These are phyloP conservation scores for Neoaliturus tenellus DNA, from an alignment of 2,888 invertebrate genomes.

Conservation along the genomic window DNA sequence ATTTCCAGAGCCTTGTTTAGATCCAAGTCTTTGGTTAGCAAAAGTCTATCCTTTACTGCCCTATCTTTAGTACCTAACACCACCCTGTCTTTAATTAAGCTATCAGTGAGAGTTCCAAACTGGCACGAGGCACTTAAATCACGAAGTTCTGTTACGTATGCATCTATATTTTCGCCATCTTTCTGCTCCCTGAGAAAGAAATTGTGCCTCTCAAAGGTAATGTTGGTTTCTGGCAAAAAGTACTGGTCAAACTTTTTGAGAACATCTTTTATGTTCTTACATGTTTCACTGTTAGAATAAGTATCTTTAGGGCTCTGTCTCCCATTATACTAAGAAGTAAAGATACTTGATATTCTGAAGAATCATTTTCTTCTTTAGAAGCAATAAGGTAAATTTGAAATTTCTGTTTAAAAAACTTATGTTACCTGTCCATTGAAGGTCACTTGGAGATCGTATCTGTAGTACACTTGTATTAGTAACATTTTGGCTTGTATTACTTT, in stretches of 20 bases:
- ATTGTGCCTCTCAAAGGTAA: neutral
- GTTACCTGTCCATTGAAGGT: conserved; percentile 9
- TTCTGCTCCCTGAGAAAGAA: conserved; percentile 22
- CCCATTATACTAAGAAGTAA: neutral
- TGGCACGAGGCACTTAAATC: neutral
- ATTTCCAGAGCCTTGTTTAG: conserved; percentile 19
- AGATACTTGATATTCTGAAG: neutral
- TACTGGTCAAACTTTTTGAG: neutral
- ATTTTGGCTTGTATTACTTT: too few relatives aligned
- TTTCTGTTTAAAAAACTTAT: neutral
- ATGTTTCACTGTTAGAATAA: neutral
- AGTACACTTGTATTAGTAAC: too few relatives aligned
- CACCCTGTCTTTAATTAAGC: neutral
- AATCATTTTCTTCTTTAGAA: neutral
- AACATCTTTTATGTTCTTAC: neutral
- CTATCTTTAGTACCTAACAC: conserved; percentile 32
- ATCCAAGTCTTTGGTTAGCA: neutral
- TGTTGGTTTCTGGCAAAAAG: neutral
- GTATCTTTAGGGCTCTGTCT: conserved; percentile 19
- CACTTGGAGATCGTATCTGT: too few relatives aligned
- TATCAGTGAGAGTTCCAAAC: conserved; percentile 13
- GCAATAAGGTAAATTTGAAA: neutral
- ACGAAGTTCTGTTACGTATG: neutral
- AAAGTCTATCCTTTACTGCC: neutral
- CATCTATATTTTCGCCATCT: neutral